A percentile compares a stretch with the other conserved stretches of the same genome.
phyloP scores from a whole-genome alignment of 2,888 invertebrate genomes.

The Halictus quadricinctus region DNA sequence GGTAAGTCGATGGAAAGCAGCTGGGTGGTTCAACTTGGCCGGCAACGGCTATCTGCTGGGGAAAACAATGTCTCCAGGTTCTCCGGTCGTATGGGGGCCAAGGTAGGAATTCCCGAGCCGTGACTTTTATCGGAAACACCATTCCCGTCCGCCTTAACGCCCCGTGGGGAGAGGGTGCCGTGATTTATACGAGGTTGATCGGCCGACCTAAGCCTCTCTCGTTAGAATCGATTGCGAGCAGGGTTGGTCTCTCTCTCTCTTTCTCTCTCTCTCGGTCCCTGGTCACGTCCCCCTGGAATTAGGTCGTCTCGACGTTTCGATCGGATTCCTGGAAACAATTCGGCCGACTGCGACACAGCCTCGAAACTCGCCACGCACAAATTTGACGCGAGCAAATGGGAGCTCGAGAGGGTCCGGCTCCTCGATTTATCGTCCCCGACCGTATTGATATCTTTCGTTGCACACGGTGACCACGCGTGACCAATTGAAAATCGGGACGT shows the following conservation, averaged over 20 bases:
- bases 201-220: slow-evolving; percentile 64
- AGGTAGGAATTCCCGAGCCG: slow-evolving; percentile 34
- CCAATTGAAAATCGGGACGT: not conserved
- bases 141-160: slow-evolving; percentile 63
- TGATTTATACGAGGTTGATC: slow-evolving; percentile 66
- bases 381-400: slow-evolving; percentile 25
- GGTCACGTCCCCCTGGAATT: slow-evolving; percentile 60
- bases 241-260: slow-evolving; percentile 24
- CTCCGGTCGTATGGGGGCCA: not conserved
- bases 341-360: slow-evolving; percentile 21
- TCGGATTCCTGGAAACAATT: slow-evolving; percentile 63
- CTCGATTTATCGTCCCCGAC: not conserved
- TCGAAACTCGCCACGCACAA: slow-evolving; percentile 23
- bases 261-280: not conserved
- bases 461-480: not conserved
- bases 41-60: slow-evolving; percentile 11
- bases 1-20: slow-evolving; percentile 61
- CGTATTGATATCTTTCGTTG: not conserved
- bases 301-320: slow-evolving; percentile 59
- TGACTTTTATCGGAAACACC: slow-evolving; percentile 64
- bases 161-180: slow-evolving; percentile 45
- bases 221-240: slow-evolving; percentile 66
- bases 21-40: not conserved
- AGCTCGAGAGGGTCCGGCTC: not conserved
- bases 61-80: slow-evolving; percentile 27